Conservation (phyloP, 2,113 vertebrate species). For the Tympanuchus pallidicinctus region DNA sequence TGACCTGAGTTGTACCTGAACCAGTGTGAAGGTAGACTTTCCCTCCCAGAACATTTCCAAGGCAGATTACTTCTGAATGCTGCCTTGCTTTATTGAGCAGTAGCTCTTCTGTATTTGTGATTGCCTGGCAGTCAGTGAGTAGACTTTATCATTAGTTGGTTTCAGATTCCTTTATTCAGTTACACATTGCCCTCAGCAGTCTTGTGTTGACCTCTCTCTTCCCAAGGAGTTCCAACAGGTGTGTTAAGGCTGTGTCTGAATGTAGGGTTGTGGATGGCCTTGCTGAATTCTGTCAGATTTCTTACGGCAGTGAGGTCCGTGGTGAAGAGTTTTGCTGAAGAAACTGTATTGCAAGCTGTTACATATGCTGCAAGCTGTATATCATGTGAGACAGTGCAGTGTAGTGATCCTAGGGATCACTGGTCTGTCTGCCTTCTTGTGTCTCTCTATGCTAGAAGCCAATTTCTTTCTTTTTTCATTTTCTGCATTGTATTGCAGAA, state of each 20-base stretch:
- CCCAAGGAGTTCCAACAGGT: neutral
- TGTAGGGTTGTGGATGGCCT: neutral
- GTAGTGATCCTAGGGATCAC: neutral
- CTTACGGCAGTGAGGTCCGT: fast-evolving
- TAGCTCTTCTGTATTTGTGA: neutral
- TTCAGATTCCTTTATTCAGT: neutral
- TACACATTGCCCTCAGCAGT: neutral
- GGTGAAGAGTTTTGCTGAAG: neutral
- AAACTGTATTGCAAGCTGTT: neutral
- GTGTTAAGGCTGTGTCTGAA: neutral
- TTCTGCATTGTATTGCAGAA: neutral
- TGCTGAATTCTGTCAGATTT: neutral
- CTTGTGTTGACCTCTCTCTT: neutral
- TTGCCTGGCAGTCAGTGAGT: neutral
- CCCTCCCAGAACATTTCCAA: neutral
- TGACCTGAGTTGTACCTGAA: neutral
- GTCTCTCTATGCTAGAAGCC: neutral
- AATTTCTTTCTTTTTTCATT: neutral
- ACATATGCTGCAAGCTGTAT: fast-evolving
- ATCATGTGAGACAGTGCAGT: neutral
- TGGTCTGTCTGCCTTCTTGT: neutral
- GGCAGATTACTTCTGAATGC: neutral
- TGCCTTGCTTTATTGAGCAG: neutral
- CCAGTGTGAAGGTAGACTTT: neutral
- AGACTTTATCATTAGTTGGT: neutral